Evolutionary conservation across 2,888 invertebrate species (phyloP), one percentile per base, ranked within the genome.

Genomic region (Cordilura impudica): DNA sequence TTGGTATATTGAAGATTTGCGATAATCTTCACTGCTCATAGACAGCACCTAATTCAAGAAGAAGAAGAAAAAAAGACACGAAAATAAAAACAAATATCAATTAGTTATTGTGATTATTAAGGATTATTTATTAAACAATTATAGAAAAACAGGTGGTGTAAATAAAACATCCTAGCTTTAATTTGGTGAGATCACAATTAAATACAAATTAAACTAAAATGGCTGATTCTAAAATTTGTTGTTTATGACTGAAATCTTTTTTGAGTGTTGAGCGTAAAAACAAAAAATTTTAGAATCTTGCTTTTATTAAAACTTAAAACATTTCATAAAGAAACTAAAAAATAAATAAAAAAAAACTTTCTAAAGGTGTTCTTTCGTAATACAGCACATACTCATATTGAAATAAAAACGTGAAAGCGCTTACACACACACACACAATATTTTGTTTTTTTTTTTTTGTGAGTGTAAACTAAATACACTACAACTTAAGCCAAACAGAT

Each of bases 21-120:
- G 94, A 87, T 96, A 92, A 91, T 97, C 97, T 91, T 97, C 97
- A 85, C 89, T 88, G 92, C 95, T 96, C 95, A 97, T 96, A 90
- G 96, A 96, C 93, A 97, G 92, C 89, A 96, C 95, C 97, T 97
- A 81, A 53, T 56, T 18, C 5, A 23, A 35, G 31, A 21, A 31
- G 43, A 54, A 19, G 47, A 47, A 61, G 21, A 18, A 35, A 49
- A 45, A 53, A 19, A 74, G 43, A 61, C 18, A 39, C 39, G 12
- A 51, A 47, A 35, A 18, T n/a, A n/a, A n/a, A n/a, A 51, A 35
- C 12, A 12, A 4, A 67, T n/a, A n/a, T n/a, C n/a, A 49, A 79
- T 76, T 67, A 53, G 16, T 66, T 31, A 14, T 23, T 39, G 18
- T 16, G 4, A 0, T 19, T 60, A 18, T 29, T 23, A 47, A 23